A percentile compares a stretch with the other conserved stretches of the same genome.
Conservation (phyloP, 2,113 vertebrate genomes). For the Paraplagusia blochii region DNA sequence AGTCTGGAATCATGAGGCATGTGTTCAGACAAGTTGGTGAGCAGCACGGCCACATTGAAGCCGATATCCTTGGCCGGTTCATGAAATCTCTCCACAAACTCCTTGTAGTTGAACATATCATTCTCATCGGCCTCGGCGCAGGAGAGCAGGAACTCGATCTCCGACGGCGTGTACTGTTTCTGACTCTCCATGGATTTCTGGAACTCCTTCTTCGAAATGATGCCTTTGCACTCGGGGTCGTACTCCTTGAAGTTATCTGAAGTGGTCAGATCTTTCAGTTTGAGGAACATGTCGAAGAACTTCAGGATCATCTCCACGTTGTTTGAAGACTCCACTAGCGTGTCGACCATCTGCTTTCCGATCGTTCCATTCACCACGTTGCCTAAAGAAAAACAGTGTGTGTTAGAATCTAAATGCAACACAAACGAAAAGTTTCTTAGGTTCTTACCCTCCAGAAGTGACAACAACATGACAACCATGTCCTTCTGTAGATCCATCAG, state of each 20-base stretch:
- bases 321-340: conserved; percentile 92
- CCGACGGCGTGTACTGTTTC: conserved; percentile 92
- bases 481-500: conserved; percentile 96
- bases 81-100: conserved; percentile 95
- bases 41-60: conserved; percentile 92
- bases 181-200: conserved; percentile 98
- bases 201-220: conserved; percentile 97
- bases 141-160: conserved; percentile 93
- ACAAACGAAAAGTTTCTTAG: not conserved
- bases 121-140: conserved; percentile 94
- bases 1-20: conserved; percentile 96
- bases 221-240: conserved; percentile 90
- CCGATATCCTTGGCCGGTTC: conserved; percentile 97
- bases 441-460: conserved; percentile 90
- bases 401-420: not conserved
- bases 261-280: conserved; percentile 94
- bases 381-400: conserved; percentile 67
- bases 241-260: conserved; percentile 95
- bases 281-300: conserved; percentile 99
- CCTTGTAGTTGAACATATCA: conserved; percentile 94
- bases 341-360: conserved; percentile 99
- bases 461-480: conserved; percentile 98
- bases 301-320: conserved; percentile 99
- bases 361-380: conserved; percentile 98
- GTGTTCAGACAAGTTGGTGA: conserved; percentile 95